Conservation (phyloP, 2,888 invertebrate species). For the Fabriciana adippe region DNA sequence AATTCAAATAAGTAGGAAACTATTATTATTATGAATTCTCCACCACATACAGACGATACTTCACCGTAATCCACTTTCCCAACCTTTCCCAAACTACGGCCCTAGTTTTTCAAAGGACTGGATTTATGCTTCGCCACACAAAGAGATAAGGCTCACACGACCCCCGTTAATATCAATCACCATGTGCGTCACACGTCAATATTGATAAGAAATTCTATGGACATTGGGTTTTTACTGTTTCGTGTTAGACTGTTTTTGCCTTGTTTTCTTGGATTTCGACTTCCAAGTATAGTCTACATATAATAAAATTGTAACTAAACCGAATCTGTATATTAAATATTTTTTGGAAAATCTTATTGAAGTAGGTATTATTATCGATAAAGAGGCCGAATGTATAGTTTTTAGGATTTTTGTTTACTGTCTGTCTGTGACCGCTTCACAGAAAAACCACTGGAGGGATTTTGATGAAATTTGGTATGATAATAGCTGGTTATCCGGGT, state of each 20-base stretch:
- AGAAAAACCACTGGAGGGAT: no score
- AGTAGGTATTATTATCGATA: no score
- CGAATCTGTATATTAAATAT: no score
- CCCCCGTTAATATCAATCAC: constrained; percentile 76
- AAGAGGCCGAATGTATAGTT: no score
- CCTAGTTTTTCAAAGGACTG: constrained; percentile 47
- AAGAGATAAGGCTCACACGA: constrained; percentile 62
- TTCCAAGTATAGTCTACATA: background rate
- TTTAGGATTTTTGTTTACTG: no score
- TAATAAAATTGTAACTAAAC: no score
- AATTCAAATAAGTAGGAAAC: background rate
- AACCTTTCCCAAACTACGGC: constrained; percentile 23
- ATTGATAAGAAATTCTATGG: constrained; percentile 69
- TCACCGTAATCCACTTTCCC: constrained; percentile 33
- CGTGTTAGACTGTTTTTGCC: constrained; percentile 13
- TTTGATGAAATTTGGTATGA: no score
- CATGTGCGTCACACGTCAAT: constrained; percentile 54
- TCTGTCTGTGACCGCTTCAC: no score
- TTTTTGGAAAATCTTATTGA: no score
- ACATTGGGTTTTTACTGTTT: constrained; percentile 36
- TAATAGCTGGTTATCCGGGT: no score
- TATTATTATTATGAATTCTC: constrained; percentile 1
- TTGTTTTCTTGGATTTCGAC: constrained; percentile 12
- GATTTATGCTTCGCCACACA: constrained; percentile 56
- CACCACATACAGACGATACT: constrained; percentile 1